These are phyloP conservation scores for Anagyrus pseudococci DNA, from an alignment of 2,888 invertebrate species.

Conservation along the genomic window DNA sequence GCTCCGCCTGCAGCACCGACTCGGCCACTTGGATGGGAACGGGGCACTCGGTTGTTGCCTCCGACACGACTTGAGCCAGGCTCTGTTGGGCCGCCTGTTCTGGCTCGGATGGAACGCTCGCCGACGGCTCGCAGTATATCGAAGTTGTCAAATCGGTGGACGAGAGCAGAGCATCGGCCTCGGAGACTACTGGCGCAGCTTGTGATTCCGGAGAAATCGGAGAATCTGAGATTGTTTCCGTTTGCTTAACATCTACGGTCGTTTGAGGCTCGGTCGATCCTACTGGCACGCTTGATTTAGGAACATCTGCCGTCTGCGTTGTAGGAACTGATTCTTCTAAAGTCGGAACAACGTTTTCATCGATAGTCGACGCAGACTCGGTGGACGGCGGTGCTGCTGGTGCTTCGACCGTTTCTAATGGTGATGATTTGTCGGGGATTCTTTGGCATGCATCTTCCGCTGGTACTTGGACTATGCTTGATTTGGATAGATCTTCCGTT, in stretches of 20 bases:
- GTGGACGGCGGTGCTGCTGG: too few species aligned
- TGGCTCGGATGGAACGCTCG: not conserved
- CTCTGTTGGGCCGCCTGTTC: not conserved
- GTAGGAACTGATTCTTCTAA: conserved; percentile 4
- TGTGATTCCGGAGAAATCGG: conserved; percentile 3
- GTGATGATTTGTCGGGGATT: not conserved
- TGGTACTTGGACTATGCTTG: conserved; percentile 3
- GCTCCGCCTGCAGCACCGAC: conserved; percentile 55
- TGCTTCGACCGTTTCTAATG: not conserved
- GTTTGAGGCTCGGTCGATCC: not conserved
- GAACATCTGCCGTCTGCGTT: conserved; percentile 3
- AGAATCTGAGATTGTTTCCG: not conserved
- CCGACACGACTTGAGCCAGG: conserved; percentile 16
- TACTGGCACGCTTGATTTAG: not conserved
- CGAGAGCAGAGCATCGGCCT: too few species aligned
- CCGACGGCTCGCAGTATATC: too few species aligned
- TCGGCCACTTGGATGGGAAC: conserved; percentile 59
- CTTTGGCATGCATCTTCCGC: conserved; percentile 12
- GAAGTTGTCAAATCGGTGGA: too few species aligned
- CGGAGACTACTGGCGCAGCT: conserved; percentile 12
- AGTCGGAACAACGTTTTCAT: not conserved
- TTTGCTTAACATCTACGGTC: conserved; percentile 6
- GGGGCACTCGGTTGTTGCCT: conserved; percentile 42
- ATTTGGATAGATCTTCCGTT: conserved; percentile 12
- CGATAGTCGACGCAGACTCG: not conserved